These are phyloP conservation scores for Lepidurus apus DNA, from an alignment of 1,140 invertebrate genomes.

Conservation along the genomic window DNA sequence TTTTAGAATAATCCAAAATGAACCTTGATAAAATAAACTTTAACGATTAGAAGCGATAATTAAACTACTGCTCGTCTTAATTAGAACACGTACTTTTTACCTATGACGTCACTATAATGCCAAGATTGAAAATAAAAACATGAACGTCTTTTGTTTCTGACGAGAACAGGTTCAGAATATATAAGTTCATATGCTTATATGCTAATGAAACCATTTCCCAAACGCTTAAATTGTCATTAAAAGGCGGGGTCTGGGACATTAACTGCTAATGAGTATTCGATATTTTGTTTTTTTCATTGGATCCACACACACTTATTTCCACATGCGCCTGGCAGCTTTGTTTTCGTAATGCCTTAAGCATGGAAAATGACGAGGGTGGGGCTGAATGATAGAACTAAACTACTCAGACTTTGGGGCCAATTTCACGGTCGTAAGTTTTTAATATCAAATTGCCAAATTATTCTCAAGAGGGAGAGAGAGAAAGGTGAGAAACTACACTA, in stretches of 20 bases:
- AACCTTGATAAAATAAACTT: no score
- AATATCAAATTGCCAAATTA: not conserved
- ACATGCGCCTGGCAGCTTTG: not conserved
- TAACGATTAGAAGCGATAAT: no score
- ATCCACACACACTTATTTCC: not conserved
- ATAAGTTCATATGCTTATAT: not conserved
- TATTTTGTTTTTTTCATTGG: not conserved
- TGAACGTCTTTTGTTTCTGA: not conserved
- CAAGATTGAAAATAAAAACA: not conserved
- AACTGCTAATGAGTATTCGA: not conserved
- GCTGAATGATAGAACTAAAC: not conserved
- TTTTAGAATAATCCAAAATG: no score
- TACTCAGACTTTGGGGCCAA: not conserved
- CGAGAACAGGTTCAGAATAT: not conserved
- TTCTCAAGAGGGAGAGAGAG: not conserved
- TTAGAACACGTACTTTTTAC: no score
- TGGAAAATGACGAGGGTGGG: not conserved
- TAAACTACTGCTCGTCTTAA: no score
- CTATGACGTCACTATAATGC: no score
- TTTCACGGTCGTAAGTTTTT: conserved; percentile 1
- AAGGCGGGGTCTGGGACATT: not conserved
- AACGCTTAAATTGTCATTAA: not conserved
- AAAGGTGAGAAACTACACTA: no score
- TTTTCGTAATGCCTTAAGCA: not conserved
- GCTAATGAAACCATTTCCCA: not conserved